phyloP scores from a whole-genome alignment of 2,888 invertebrate species.

The Tipula confusa region DNA sequence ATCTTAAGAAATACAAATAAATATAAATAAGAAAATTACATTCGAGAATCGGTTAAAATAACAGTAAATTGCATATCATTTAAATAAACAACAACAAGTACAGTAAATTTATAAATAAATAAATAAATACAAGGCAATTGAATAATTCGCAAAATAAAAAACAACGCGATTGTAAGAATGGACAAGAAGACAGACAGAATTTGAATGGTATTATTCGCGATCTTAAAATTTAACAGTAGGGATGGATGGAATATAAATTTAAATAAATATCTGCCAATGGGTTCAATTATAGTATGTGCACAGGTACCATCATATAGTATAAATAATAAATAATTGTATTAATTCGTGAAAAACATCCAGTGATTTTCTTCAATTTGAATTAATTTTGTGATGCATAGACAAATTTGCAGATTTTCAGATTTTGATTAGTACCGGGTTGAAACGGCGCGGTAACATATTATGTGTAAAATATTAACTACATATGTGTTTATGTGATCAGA shows the following conservation, averaged over 20 bases:
- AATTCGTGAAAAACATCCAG: neutral
- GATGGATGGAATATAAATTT: neutral
- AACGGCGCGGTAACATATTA: too few species aligned
- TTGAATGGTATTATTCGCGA: neutral
- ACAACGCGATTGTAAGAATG: neutral
- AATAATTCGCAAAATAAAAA: conserved; percentile 12
- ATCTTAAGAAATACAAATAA: neutral
- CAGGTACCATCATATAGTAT: neutral
- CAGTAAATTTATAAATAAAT: neutral
- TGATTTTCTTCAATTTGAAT: neutral
- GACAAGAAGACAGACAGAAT: conserved; percentile 4
- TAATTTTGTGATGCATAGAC: too few species aligned
- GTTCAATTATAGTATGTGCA: neutral
- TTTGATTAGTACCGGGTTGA: too few species aligned
- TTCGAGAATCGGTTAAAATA: conserved; percentile 9
- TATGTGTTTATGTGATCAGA: neutral
- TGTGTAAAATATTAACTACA: neutral
- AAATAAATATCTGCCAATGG: neutral
- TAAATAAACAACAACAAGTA: conserved; percentile 12
- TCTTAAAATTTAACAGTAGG: neutral
- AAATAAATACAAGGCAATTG: conserved; percentile 7
- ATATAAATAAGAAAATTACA: conserved; percentile 20
- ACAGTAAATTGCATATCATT: conserved; percentile 20
- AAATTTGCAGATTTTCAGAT: too few species aligned
- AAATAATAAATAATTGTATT: neutral